Percentiles rank a stretch among this genome's conserved stretches.
Conservation (phyloP, 2,113 vertebrate genomes). For the Phoenicopterus ruber region DNA sequence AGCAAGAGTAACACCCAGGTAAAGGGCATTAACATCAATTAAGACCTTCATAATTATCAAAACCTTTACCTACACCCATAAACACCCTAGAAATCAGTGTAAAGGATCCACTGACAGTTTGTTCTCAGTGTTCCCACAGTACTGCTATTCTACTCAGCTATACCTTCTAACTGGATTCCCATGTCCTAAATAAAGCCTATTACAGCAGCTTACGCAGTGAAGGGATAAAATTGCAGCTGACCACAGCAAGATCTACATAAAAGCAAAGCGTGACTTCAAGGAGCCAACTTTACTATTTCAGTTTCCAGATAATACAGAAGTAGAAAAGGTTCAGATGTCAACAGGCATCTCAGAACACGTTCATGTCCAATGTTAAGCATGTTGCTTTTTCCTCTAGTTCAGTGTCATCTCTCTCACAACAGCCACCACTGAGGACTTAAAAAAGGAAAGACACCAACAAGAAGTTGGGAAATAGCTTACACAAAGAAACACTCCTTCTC, state of each 20-base stretch:
- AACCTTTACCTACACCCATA: neutral
- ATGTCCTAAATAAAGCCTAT: neutral
- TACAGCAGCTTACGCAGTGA: neutral
- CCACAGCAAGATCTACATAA: neutral
- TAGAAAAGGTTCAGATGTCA: neutral
- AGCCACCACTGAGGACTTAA: neutral
- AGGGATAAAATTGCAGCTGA: neutral
- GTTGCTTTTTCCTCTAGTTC: neutral
- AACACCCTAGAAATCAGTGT: neutral
- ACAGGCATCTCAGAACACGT: neutral
- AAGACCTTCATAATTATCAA: neutral
- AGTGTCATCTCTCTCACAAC: neutral
- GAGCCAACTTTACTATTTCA: neutral
- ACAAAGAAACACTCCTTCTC: neutral
- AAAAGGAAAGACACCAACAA: neutral
- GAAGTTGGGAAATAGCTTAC: neutral
- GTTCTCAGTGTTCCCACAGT: neutral
- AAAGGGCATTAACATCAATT: neutral
- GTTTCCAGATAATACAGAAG: neutral
- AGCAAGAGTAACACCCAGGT: neutral
- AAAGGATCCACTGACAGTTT: neutral
- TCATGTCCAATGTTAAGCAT: neutral
- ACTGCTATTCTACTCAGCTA: neutral
- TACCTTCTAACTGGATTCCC: neutral
- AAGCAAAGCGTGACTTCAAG: neutral